Conservation (phyloP, 2,888 invertebrate genomes). For the Ceratothoa steindachneri region DNA sequence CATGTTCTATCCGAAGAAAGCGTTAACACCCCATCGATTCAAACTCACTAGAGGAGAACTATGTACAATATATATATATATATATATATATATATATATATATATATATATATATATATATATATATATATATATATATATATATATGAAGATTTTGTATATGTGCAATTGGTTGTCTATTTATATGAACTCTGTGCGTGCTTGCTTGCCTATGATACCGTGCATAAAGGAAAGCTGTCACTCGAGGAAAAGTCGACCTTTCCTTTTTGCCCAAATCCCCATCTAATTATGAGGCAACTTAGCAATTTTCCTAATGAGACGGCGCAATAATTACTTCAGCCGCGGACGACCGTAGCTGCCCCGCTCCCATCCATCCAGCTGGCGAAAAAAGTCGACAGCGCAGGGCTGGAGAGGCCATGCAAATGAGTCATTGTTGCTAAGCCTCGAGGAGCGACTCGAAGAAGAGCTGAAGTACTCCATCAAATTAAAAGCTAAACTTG, state of each 20-base stretch:
- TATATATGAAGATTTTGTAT: neutral
- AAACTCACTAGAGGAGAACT: neutral
- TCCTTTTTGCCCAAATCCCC: too few species aligned
- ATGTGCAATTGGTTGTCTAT: neutral
- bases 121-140: neutral
- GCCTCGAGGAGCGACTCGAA: neutral
- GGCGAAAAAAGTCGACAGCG: neutral
- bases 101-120: slow-evolving; percentile 1
- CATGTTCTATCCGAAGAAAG: neutral
- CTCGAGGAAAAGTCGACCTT: too few species aligned
- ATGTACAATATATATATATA: neutral
- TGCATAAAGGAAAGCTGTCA: too few species aligned
- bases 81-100: neutral
- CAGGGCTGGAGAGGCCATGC: neutral
- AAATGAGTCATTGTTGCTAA: slow-evolving; percentile 8
- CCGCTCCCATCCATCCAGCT: neutral
- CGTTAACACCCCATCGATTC: neutral
- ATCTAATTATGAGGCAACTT: too few species aligned
- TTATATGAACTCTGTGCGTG: too few species aligned
- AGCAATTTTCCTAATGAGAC: too few species aligned
- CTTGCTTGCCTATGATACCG: too few species aligned
- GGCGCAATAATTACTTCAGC: too few species aligned
- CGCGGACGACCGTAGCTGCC: neutral
- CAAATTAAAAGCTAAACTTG: neutral
- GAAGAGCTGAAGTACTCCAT: neutral